phyloP scores from a whole-genome alignment of 2,113 vertebrate species.

The human (Homo sapiens) region DNA sequence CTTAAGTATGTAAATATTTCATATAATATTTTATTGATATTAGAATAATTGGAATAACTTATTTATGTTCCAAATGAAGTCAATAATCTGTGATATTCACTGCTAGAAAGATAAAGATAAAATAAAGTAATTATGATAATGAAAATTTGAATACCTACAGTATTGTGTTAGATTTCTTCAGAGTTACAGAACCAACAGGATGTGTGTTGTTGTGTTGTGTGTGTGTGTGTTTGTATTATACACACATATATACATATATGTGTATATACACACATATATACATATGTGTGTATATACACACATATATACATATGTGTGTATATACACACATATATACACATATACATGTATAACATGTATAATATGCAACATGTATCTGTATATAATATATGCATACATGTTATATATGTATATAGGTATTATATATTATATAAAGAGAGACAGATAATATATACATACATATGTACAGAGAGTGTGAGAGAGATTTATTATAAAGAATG shows the following conservation, averaged over 20 bases:
- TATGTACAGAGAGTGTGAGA: neutral
- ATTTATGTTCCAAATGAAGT: neutral
- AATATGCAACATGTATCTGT: too few relatives aligned
- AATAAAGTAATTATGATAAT: neutral
- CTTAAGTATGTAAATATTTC: constrained; percentile 38
- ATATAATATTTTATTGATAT: neutral
- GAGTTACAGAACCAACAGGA: neutral
- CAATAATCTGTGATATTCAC: neutral
- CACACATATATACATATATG: too few relatives aligned
- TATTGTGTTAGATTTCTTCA: neutral
- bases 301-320: too few relatives aligned
- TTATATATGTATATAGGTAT: too few relatives aligned
- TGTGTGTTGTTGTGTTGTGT: too few relatives aligned
- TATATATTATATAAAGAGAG: too few relatives aligned
- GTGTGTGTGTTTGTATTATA: neutral
- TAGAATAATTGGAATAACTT: neutral
- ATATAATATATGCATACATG: too few relatives aligned
- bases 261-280: neutral
- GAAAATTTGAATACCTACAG: neutral
- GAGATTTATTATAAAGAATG: neutral
- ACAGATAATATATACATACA: too few relatives aligned
- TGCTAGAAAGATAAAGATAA: constrained; percentile 1
- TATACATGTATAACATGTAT: too few relatives aligned
- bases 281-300: too few relatives aligned
- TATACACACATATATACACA: too few relatives aligned